A percentile compares a stretch with the other conserved stretches of the same genome.
These are phyloP conservation scores for Drosophila melanocephala DNA, from an alignment of 2,888 invertebrate species.

Conservation along the genomic window DNA sequence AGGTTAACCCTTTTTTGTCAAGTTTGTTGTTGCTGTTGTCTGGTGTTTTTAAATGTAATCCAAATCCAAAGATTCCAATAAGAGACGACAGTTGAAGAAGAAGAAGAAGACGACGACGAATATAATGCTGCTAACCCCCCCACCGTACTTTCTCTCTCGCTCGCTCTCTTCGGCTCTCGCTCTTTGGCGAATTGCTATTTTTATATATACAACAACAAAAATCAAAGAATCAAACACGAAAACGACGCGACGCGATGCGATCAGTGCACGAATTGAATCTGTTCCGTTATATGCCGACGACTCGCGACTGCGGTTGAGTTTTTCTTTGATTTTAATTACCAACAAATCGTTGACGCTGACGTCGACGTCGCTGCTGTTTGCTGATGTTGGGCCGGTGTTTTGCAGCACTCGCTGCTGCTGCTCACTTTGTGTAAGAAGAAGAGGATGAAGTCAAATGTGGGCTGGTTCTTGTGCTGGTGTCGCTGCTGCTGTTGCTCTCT, in stretches of 20 bases:
- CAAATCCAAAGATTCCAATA: conserved; percentile 37
- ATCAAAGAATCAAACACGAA: neutral
- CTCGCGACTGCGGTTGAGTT: conserved; percentile 42
- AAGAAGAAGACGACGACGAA: neutral
- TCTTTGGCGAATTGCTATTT: conserved; percentile 45
- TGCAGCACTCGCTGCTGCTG: conserved; percentile 58
- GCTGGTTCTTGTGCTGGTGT: conserved; percentile 35
- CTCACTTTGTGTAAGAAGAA: conserved; percentile 37
- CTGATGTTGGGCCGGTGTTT: conserved; percentile 62
- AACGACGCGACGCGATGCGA: conserved; percentile 37
- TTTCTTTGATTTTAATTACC: conserved; percentile 68
- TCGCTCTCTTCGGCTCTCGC: conserved; percentile 3
- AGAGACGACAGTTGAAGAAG: conserved; percentile 4
- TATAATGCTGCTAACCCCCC: conserved; percentile 13
- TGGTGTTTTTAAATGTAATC: conserved; percentile 37
- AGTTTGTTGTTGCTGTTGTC: conserved; percentile 10
- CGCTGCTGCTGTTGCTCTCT: conserved; percentile 42
- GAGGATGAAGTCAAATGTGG: conserved; percentile 43
- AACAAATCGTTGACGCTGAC: conserved; percentile 52
- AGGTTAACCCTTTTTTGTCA: neutral
- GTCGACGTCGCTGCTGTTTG: conserved; percentile 25
- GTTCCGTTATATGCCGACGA: conserved; percentile 53
- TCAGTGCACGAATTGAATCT: conserved; percentile 58
- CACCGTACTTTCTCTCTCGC: conserved; percentile 8
- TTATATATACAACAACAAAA: conserved; percentile 25